phyloP scores from a whole-genome alignment of 2,888 invertebrate species.

The Amiota mariae region DNA sequence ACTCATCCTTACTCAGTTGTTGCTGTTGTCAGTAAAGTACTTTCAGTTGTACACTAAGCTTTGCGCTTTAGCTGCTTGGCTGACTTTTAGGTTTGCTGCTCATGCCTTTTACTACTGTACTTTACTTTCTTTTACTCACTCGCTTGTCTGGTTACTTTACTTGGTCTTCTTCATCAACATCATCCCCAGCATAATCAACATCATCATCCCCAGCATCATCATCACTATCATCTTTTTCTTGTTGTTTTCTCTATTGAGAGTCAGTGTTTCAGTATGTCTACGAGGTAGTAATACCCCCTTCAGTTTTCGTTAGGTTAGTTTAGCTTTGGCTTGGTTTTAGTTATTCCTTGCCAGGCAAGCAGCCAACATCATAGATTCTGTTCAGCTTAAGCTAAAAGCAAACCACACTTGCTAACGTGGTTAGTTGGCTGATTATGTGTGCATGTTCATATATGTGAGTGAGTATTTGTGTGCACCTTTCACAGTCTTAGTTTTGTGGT shows the following conservation, averaged over 20 bases:
- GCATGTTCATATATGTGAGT: conserved; percentile 1
- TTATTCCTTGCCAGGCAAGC: background rate
- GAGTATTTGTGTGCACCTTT: background rate
- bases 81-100: conserved; percentile 17
- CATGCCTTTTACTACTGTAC: background rate
- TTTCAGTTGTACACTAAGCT: conserved; percentile 10
- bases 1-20: too few relatives aligned
- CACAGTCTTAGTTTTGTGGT: too few relatives aligned
- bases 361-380: background rate
- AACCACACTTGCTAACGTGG: conserved; percentile 32
- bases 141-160: background rate
- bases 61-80: conserved; percentile 28
- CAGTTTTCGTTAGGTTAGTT: background rate
- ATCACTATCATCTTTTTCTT: too few relatives aligned
- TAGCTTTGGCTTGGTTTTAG: conserved; percentile 2
- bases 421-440: conserved; percentile 32
- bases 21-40: conserved; percentile 13
- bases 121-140: conserved; percentile 5
- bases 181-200: too few relatives aligned
- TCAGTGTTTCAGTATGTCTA: background rate
- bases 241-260: background rate
- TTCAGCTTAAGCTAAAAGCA: conserved; percentile 14
- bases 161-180: too few relatives aligned
- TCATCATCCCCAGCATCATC: too few relatives aligned
- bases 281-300: too few relatives aligned